Conservation (phyloP, 2,888 invertebrate species). For the Masnerella sp. region DNA sequence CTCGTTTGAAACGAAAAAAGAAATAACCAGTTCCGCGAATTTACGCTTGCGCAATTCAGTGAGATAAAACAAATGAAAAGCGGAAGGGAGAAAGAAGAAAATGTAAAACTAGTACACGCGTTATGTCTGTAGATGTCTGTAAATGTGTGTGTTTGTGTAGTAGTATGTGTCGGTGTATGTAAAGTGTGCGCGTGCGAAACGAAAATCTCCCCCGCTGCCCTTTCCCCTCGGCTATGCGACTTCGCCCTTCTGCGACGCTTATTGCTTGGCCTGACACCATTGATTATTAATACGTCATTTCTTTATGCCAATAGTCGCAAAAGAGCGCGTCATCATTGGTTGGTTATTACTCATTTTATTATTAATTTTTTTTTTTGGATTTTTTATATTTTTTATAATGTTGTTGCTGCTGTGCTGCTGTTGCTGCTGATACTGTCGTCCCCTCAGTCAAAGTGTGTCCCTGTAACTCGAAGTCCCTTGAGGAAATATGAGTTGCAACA, state of each 20-base stretch:
- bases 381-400: conserved; percentile 66
- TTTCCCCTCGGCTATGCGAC: conserved; percentile 33
- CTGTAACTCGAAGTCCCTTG: conserved; percentile 57
- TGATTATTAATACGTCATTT: conserved; percentile 15
- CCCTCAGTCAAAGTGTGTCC: too few relatives aligned
- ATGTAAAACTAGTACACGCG: background rate
- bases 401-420: conserved; percentile 65
- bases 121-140: background rate
- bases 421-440: conserved; percentile 65
- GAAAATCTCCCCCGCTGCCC: conserved; percentile 51
- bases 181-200: conserved; percentile 26
- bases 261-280: conserved; percentile 31
- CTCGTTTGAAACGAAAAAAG: conserved; percentile 7
- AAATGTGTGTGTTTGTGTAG: background rate
- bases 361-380: conserved; percentile 63
- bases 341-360: conserved; percentile 64
- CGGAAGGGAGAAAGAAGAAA: background rate
- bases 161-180: background rate
- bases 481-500: background rate
- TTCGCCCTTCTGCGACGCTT: conserved; percentile 42
- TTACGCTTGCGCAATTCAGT: conserved; percentile 27
- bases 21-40: conserved; percentile 22
- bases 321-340: conserved; percentile 38
- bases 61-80: conserved; percentile 17
- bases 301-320: conserved; percentile 39